Evolutionary conservation across 2,888 invertebrate genomes (phyloP), one percentile per base, ranked within the genome.

Genomic region (Brenthis hecate): DNA sequence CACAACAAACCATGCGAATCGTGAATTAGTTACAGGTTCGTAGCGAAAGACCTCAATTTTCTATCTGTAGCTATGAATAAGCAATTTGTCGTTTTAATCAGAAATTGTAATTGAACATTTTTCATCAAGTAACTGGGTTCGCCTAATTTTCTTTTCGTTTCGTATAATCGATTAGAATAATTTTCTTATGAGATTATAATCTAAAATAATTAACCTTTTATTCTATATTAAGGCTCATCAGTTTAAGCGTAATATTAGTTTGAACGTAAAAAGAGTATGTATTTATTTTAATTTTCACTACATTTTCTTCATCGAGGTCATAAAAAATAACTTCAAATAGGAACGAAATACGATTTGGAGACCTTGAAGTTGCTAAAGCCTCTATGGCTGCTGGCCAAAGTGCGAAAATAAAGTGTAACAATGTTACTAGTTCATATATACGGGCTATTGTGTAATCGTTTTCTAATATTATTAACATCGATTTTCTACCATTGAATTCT

Each of bases 21-120:
- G 66, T 48, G 19, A 61, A 61, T 56, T 55, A 66, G 61, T 61
- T 66, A 58, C 55, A 60, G 32, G 60, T 60, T 66, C 32, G 66
- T 55, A 55, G 54, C 55, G 55, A 50, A 60, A 66, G 62, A 60
- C 14, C 60, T 66, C 60, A 43, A 60, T 66, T 61, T 47, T 58
- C 43, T 58, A 14, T 28, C 32, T 19, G 50, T 65, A 47, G 50
- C 51, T 57, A 57, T 58, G 23, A 14, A 14, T 5, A 48, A 48
- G 13, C 47, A 23, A 58, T n/a, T 19, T 58, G 32, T n/a, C 50
- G 47, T 47, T 50, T 43, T 54, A 66, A 58, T 36, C 43, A 58
- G 58, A 65, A 54, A 13, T 23, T 14, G 6, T 32, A 60, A 60
- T 60, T 50, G 48, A 50, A 50, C 48, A n/a, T 4, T n/a, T 23